Percentiles rank a stretch among this genome's conserved stretches.
phyloP scores from a whole-genome alignment of 2,113 vertebrate genomes.

The Otolemur garnettii region DNA sequence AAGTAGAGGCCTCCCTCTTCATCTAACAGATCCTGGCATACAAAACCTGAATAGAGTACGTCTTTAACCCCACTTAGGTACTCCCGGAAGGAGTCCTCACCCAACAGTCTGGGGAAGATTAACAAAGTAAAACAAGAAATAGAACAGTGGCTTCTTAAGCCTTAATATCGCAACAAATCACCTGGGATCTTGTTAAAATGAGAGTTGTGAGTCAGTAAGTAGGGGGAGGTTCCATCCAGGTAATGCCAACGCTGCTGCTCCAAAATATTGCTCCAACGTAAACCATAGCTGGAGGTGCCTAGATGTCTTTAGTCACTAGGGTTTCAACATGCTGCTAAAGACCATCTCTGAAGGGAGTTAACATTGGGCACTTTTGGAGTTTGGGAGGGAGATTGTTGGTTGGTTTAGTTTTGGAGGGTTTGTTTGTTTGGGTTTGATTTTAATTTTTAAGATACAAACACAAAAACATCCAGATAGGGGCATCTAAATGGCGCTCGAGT shows the following conservation, averaged over 20 bases:
- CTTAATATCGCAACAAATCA: not conserved
- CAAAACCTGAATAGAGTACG: not conserved
- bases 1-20: constrained; percentile 18
- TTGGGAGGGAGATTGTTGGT: not conserved
- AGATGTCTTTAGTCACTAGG: not conserved
- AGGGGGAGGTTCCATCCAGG: not conserved
- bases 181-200: not conserved
- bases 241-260: not conserved
- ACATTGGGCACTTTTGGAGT: not conserved
- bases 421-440: not conserved
- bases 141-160: not conserved
- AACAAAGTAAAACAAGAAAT: constrained; percentile 31
- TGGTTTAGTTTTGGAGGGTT: too few species aligned
- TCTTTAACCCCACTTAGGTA: constrained; percentile 51
- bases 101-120: not conserved
- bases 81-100: not conserved
- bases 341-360: constrained; percentile 34
- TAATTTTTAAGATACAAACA: constrained; percentile 11
- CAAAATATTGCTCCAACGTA: not conserved
- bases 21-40: not conserved
- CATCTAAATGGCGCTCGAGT: not conserved
- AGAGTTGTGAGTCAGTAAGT: not conserved
- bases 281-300: not conserved
- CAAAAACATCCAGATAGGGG: not conserved
- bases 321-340: not conserved